Percentiles rank a stretch among this genome's conserved stretches.
Conservation (phyloP, 2,113 vertebrate species). For the Oxyruncus cristatus region DNA sequence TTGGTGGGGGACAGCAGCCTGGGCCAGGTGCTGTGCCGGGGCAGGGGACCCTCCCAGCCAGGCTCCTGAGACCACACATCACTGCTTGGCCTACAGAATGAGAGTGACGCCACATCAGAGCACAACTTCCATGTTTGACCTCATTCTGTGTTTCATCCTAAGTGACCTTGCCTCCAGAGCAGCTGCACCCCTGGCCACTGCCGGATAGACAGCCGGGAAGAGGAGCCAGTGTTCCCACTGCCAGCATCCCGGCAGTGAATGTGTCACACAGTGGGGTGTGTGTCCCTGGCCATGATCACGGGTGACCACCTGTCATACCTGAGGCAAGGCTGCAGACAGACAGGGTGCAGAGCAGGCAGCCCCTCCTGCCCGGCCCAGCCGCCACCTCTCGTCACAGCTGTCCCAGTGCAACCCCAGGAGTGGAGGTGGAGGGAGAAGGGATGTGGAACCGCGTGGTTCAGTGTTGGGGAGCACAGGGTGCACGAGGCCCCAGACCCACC, state of each 20-base stretch:
- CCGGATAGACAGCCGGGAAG: rapidly evolving
- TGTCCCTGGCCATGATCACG: too few relatives aligned
- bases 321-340: background rate
- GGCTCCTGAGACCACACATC: background rate
- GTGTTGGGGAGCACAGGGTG: background rate
- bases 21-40: background rate
- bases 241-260: background rate
- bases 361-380: background rate
- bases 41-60: background rate
- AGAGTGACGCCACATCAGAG: rapidly evolving
- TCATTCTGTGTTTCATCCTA: background rate
- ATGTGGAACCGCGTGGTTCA: rapidly evolving
- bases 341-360: background rate
- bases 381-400: background rate
- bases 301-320: too few relatives aligned
- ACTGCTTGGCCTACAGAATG: background rate
- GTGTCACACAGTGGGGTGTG: rapidly evolving
- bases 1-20: background rate
- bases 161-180: background rate
- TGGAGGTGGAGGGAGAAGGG: background rate
- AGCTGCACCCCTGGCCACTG: background rate
- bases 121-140: background rate
- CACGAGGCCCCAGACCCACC: too few relatives aligned
- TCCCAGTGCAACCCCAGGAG: background rate
- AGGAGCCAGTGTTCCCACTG: background rate